These are phyloP conservation scores for Acanthis flammea DNA, from an alignment of 2,797 vertebrate genomes.

Conservation along the genomic window DNA sequence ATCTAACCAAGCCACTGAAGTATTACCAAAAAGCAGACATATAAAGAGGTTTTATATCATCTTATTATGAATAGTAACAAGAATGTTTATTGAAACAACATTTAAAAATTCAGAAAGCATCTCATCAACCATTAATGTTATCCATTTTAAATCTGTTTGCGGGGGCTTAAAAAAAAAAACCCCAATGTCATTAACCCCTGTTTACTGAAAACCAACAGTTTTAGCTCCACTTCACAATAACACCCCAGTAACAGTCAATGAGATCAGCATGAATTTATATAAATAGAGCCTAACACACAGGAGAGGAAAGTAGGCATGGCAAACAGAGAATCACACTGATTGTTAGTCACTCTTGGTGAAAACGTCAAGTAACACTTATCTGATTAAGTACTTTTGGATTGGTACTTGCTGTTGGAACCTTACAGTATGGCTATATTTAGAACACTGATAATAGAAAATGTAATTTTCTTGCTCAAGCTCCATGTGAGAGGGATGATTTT, in stretches of 20 bases:
- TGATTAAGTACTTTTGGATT: background rate
- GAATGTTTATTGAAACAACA: background rate
- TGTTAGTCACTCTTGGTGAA: background rate
- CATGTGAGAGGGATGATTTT: background rate
- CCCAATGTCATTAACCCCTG: background rate
- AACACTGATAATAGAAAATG: background rate
- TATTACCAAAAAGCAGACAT: background rate
- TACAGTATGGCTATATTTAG: background rate
- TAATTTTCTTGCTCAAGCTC: background rate
- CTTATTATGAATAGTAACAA: background rate
- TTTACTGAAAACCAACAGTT: background rate
- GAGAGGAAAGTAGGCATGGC: background rate
- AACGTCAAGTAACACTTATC: background rate
- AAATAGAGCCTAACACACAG: background rate
- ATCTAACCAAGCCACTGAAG: background rate
- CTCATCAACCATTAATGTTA: background rate
- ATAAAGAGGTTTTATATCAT: background rate
- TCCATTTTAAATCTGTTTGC: background rate
- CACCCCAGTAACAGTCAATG: background rate
- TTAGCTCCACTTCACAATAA: background rate
- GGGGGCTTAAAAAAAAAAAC: background rate
- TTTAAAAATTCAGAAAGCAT: background rate
- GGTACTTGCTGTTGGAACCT: background rate
- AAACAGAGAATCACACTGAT: background rate
- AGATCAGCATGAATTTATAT: background rate